phyloP scores from a whole-genome alignment of 1,140 invertebrate genomes.

The Wasmannia auropunctata region DNA sequence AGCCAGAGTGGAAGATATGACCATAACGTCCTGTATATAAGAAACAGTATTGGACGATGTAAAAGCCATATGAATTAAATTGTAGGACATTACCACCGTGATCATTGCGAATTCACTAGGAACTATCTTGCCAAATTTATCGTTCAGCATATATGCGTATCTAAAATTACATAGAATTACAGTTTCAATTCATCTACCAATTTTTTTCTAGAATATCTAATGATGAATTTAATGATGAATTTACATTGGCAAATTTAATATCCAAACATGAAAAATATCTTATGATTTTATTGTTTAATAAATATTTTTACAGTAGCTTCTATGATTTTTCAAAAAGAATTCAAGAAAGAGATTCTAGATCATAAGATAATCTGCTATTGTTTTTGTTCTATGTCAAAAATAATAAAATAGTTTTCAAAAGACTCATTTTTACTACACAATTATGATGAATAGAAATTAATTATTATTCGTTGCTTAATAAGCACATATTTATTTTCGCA shows the following conservation, averaged over 20 bases:
- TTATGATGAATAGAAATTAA: background rate
- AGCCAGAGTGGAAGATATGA: constrained; percentile 31
- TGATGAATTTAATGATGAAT: constrained; percentile 45
- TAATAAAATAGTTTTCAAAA: background rate
- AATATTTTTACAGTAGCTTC: background rate
- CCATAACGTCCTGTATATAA: constrained; percentile 34
- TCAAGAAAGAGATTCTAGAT: too few species aligned
- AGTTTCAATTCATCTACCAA: background rate
- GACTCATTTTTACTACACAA: background rate
- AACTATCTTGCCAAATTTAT: constrained; percentile 55
- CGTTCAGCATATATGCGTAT: constrained; percentile 46
- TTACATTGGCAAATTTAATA: background rate
- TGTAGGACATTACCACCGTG: constrained; percentile 36
- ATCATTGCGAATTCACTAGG: constrained; percentile 56
- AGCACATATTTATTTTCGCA: too few species aligned
- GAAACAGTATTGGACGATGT: constrained; percentile 79
- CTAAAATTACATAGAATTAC: constrained; percentile 27
- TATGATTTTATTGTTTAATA: background rate
- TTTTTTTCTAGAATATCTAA: background rate
- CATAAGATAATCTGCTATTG: background rate
- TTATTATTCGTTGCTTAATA: background rate
- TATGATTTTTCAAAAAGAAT: background rate
- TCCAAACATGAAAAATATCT: background rate
- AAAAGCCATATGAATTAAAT: constrained; percentile 41
- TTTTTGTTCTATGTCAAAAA: background rate